Percentiles rank a stretch among this genome's conserved stretches.
Evolutionary conservation across 1,140 invertebrate genomes (phyloP).

Genomic region (Chironomus striatipennis): DNA sequence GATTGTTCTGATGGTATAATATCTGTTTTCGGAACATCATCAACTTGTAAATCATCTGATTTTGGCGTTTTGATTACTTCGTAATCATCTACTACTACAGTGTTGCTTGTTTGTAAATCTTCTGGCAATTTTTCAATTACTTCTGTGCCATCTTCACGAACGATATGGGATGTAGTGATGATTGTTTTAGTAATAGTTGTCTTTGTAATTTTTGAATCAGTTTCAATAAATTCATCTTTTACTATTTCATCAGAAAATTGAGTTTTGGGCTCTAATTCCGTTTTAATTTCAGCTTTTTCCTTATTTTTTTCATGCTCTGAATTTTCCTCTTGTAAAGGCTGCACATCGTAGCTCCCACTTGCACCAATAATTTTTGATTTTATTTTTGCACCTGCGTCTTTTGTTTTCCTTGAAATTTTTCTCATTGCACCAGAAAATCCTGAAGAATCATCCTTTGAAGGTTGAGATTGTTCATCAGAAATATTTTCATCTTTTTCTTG

Average conservation of each 20-base stretch:
- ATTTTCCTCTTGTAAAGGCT: neutral
- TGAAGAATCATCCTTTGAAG: neutral
- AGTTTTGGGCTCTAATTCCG: neutral
- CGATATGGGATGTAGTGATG: neutral
- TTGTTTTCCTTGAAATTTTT: neutral
- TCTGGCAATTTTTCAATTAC: neutral
- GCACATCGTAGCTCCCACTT: no score
- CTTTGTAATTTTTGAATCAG: neutral
- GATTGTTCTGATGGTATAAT: neutral
- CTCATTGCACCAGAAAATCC: no score
- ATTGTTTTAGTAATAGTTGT: neutral
- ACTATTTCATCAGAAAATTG: neutral
- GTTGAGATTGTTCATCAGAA: neutral
- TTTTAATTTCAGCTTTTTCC: neutral
- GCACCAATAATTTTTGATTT: no score
- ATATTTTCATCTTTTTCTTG: neutral
- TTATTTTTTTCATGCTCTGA: neutral
- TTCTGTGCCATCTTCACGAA: neutral
- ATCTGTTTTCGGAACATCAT: neutral
- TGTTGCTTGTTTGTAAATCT: neutral
- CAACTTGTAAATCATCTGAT: no score
- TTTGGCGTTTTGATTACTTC: neutral
- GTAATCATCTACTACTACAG: no score
- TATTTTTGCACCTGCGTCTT: neutral
- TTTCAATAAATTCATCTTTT: neutral